Percentiles rank a stretch among this genome's conserved stretches.
phyloP scores from a whole-genome alignment of 35 echinoderm and acorn worm genomes.

The Patiria miniata region DNA sequence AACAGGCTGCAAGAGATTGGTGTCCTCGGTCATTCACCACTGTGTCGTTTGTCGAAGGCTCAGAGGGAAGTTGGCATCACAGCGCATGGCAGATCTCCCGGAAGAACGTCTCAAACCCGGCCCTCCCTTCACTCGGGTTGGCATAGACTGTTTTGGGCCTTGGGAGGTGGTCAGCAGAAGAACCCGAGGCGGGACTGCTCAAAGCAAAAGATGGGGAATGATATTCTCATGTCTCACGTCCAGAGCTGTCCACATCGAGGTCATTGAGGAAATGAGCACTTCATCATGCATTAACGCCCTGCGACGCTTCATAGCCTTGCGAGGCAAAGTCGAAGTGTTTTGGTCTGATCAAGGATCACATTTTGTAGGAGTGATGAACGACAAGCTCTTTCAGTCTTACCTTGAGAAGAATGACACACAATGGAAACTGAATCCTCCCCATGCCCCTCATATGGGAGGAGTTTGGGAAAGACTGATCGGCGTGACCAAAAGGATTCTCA shows the following conservation, averaged over 20 bases:
- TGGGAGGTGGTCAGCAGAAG: conserved; percentile 1
- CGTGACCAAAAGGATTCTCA: conserved; percentile 27
- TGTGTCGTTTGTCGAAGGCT: conserved; percentile 56
- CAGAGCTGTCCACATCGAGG: conserved; percentile 43
- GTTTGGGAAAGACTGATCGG: conserved; percentile 61
- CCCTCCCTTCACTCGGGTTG: neutral
- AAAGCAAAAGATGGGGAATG: conserved; percentile 28
- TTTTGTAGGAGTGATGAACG: conserved; percentile 41
- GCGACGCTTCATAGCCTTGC: conserved; percentile 23
- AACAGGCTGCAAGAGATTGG: conserved; percentile 17
- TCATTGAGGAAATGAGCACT: neutral
- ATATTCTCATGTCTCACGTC: conserved; percentile 37
- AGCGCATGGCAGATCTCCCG: conserved; percentile 54
- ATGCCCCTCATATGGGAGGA: conserved; percentile 45
- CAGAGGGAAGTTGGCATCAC: conserved; percentile 30
- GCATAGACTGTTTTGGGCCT: conserved; percentile 51
- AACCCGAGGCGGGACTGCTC: neutral
- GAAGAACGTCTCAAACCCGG: neutral
- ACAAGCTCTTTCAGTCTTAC: neutral
- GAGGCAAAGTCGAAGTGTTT: conserved; percentile 8
- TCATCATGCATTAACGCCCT: conserved; percentile 44
- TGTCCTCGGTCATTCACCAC: conserved; percentile 43
- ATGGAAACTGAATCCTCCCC: conserved; percentile 57
- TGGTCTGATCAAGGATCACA: conserved; percentile 48
- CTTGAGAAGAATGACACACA: neutral